Base-by-base conservation (phyloP, 1,140 invertebrate genomes). In the Papilio polyxenes region DNA sequence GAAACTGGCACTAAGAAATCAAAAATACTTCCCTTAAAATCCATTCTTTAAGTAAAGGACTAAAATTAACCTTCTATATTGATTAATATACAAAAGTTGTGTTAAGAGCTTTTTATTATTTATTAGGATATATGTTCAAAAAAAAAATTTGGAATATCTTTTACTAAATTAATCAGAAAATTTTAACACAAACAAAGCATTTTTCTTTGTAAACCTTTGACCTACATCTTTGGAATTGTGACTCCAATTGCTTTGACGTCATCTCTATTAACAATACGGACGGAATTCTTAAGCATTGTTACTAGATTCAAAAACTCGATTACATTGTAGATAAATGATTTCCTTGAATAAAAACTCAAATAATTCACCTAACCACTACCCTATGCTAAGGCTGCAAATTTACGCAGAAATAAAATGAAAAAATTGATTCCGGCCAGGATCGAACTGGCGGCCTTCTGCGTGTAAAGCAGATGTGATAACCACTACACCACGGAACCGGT, bases 401-500 rank as follows among this genome's bases (percentile, higher is more conserved):
- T 59, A 59, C 3, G 56, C 23, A 51, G 9, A 51, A 13, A 3
- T 59, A 20, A 59, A 20, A 20, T 75, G 84, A 88, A 87, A 87
- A 76, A 48, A 83, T 82, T 85, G 86, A 86, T 85, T 85, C 83
- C 84, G 83, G 85, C 86, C 85, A 87, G 87, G 87, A 87, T 87
- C 87, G 85, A 87, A 87, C 87, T 87, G 85, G 87, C 87, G 87
- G 87, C 87, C 87, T 87, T 87, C 87, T 86, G 87, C 87, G 87
- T 87, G 86, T 87, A 87, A 87, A 86, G 83, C 85, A 86, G 84
- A 85, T 87, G 84, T 87, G 84, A 84, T 88, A 87, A 88, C 87
- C 87, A 89, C 87, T 88, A 88, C 86, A 87, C 87, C 87, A 88
- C 87, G 87, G 87, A 88, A 87, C 87, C 87, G 48, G 20, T 81